Base-by-base conservation (phyloP, 2,113 vertebrate species). In the Plectropomus leopardus region DNA sequence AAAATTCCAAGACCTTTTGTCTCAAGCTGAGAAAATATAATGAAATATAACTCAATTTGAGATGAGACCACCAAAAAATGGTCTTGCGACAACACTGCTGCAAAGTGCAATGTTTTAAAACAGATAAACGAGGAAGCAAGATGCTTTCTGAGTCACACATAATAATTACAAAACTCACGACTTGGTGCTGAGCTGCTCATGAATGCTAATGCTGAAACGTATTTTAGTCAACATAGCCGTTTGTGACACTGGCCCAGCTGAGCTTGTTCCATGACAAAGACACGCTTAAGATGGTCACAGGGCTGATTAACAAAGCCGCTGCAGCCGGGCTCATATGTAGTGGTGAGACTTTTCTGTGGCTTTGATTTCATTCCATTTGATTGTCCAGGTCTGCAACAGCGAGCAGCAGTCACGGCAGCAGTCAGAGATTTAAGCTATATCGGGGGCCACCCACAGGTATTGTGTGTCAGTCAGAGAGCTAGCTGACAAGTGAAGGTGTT, bases 401-500 rank as follows among this genome's bases (percentile, higher is more conserved):
- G 21, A 74, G 48, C 68, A 24, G 26, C n/a, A 58, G 72, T 60
- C 61, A 16, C 16, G 24, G 50, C 3, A 21, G 71, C 57, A 75
- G 66, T 26, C 30, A 19, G 34, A 70, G 78, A 72, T 78, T 69
- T 47, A n/a, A 59, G 72, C 65, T 61, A 48, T 59, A 83, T 76
- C 23, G 13, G 50, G 14, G 76, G 58, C 82, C 70, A 85, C 89
- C 82, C 69, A 65, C 59, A 85, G 48, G 81, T 77, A 76, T 59
- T 40, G 59, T 51, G 82, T 76, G 83, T 90, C 87, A 89, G 84
- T 82, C 83, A 76, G 78, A 78, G 78, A 73, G 77, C 64, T 42
- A 59, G 72, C 58, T 87, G 92, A 90, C 92, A 93, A 87, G 76
- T 21, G 32, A 79, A 89, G 85, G 88, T 83, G 93, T 89, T 81